phyloP scores from a whole-genome alignment of 2,113 vertebrate genomes.

The Dryoscopus gambensis region DNA sequence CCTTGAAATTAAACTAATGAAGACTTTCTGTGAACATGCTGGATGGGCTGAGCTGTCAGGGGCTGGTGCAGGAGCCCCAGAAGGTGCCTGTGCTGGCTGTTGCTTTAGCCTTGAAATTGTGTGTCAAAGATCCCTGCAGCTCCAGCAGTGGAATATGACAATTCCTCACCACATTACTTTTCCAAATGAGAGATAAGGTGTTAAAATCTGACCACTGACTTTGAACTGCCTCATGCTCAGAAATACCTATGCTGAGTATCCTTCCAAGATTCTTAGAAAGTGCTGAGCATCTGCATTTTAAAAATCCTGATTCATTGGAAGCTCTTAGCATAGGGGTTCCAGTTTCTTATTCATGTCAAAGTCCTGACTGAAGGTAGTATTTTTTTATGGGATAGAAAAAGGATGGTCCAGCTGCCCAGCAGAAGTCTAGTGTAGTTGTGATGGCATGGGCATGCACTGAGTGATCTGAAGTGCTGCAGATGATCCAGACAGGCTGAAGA shows the following conservation, averaged over 20 bases:
- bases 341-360: not conserved
- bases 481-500: not conserved
- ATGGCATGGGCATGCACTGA: not conserved
- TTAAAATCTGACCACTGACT: not conserved
- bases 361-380: not conserved
- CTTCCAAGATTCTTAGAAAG: not conserved
- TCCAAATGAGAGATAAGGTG: not conserved
- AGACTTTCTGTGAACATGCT: not conserved
- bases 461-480: not conserved
- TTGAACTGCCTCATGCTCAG: not conserved
- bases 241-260: not conserved
- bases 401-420: not conserved
- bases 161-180: not conserved
- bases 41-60: not conserved
- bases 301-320: not conserved
- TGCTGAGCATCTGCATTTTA: not conserved
- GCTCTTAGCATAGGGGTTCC: not conserved
- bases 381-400: not conserved
- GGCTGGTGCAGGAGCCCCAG: not conserved
- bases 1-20: not conserved
- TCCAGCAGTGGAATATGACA: not conserved
- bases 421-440: not conserved
- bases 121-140: not conserved
- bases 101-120: fast-evolving
- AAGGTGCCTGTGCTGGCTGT: fast-evolving